Evolutionary conservation across 2,888 invertebrate species (phyloP).

Genomic region (Chloroclystis v-ata): DNA sequence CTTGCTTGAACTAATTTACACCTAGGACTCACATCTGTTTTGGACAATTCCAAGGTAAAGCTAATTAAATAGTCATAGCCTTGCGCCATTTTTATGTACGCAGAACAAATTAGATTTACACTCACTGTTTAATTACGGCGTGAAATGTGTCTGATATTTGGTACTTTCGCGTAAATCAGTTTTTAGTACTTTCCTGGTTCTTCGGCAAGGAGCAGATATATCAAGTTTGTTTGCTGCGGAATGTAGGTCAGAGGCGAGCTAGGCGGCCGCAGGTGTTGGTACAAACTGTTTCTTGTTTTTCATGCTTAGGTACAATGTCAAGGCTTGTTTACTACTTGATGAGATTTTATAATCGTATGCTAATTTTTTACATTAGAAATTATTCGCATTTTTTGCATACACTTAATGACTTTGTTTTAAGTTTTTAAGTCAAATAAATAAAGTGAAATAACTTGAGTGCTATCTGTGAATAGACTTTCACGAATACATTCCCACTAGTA

Average conservation of each 20-base stretch:
- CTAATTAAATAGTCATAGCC: slow-evolving; percentile 27
- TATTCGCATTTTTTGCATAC: too few relatives aligned
- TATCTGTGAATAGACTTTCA: too few relatives aligned
- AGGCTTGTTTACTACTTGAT: slow-evolving; percentile 1
- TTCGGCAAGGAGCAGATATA: slow-evolving; percentile 23
- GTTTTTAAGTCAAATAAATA: too few relatives aligned
- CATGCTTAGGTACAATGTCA: neutral
- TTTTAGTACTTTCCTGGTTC: slow-evolving; percentile 24
- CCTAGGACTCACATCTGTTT: too few relatives aligned
- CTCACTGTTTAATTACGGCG: slow-evolving; percentile 25
- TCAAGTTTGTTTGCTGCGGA: neutral
- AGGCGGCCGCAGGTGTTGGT: neutral
- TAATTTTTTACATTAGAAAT: too few relatives aligned
- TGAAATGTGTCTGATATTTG: slow-evolving; percentile 25
- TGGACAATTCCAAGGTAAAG: slow-evolving; percentile 12
- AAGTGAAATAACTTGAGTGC: too few relatives aligned
- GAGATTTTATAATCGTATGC: neutral
- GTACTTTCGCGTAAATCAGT: slow-evolving; percentile 27
- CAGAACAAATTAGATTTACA: slow-evolving; percentile 24
- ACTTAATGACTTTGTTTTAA: too few relatives aligned
- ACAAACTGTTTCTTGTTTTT: neutral
- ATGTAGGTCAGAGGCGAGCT: neutral
- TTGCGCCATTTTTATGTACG: slow-evolving; percentile 43
- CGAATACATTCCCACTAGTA: too few relatives aligned
- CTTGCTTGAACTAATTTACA: too few relatives aligned